A percentile compares a stretch with the other conserved stretches of the same genome.
Conservation (phyloP, 2,888 invertebrate genomes). For the Tuberolachnus salignus region DNA sequence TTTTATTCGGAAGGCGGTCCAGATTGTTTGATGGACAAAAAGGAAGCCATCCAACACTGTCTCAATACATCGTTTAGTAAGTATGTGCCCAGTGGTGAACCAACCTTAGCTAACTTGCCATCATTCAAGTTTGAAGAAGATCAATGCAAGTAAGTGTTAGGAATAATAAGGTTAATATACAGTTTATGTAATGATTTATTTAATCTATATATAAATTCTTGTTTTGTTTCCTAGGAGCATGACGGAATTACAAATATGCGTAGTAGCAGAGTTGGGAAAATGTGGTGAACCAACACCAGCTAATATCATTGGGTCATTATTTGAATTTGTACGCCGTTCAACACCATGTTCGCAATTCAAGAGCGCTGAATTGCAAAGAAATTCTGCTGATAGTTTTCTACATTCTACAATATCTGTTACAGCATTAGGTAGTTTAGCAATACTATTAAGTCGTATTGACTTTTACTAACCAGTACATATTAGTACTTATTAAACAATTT, state of each 20-base stretch:
- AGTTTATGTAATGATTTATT: neutral
- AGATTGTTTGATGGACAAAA: conserved; percentile 72
- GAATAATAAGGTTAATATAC: conserved; percentile 3
- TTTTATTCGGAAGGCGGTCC: conserved; percentile 83
- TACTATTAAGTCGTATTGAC: conserved; percentile 32
- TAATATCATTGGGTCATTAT: conserved; percentile 78
- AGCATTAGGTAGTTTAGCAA: conserved; percentile 19
- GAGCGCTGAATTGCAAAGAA: conserved; percentile 8
- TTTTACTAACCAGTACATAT: conserved; percentile 1
- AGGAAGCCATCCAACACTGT: conserved; percentile 70
- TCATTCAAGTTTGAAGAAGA: conserved; percentile 68
- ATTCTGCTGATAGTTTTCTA: conserved; percentile 1
- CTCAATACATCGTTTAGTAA: conserved; percentile 69
- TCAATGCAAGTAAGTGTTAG: conserved; percentile 66
- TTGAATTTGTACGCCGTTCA: conserved; percentile 73
- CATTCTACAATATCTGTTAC: conserved; percentile 19
- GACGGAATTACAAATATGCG: conserved; percentile 67
- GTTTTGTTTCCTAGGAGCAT: conserved; percentile 64
- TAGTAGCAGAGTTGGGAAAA: conserved; percentile 69
- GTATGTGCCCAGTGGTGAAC: conserved; percentile 64
- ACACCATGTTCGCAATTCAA: conserved; percentile 69
- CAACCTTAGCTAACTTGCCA: conserved; percentile 58
- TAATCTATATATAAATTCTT: neutral
- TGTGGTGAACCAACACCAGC: conserved; percentile 78
- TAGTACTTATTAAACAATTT: conserved; percentile 22